Evolutionary conservation across 2,797 vertebrate genomes (phyloP).

Genomic region (Poeciliopsis turneri): DNA sequence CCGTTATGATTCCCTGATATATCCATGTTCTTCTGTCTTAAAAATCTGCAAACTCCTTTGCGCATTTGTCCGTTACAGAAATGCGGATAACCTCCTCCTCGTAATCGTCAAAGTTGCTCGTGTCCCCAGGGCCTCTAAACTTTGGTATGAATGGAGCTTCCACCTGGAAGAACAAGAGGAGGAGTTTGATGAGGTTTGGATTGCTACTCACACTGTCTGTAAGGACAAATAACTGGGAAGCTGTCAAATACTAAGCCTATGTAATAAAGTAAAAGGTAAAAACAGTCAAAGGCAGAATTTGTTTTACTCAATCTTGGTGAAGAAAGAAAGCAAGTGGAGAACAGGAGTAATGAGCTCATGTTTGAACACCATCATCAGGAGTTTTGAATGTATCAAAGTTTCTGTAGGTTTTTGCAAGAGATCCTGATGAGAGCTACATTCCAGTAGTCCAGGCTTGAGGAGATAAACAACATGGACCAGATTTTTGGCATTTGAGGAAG

Average conservation of each 20-base stretch:
- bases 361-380: too few species aligned
- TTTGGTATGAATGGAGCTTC: conserved; percentile 99
- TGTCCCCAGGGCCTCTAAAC: conserved; percentile 98
- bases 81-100: conserved; percentile 98
- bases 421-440: too few species aligned
- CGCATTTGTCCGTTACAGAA: conserved; percentile 97
- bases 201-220: conserved; percentile 7
- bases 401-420: too few species aligned
- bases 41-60: conserved; percentile 98
- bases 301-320: too few species aligned
- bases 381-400: too few species aligned
- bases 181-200: conserved; percentile 10
- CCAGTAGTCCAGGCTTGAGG: too few species aligned
- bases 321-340: too few species aligned
- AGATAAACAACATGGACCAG: too few species aligned
- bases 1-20: conserved; percentile 88
- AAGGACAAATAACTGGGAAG: not conserved
- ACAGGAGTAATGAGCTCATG: too few species aligned
- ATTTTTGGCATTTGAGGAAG: too few species aligned
- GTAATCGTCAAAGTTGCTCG: conserved; percentile 99
- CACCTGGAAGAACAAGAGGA: conserved; percentile 80
- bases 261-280: not conserved
- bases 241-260: not conserved
- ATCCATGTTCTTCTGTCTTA: conserved; percentile 85
- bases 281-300: not conserved